Conservation (phyloP, 2,888 invertebrate species). For the Phania funesta region DNA sequence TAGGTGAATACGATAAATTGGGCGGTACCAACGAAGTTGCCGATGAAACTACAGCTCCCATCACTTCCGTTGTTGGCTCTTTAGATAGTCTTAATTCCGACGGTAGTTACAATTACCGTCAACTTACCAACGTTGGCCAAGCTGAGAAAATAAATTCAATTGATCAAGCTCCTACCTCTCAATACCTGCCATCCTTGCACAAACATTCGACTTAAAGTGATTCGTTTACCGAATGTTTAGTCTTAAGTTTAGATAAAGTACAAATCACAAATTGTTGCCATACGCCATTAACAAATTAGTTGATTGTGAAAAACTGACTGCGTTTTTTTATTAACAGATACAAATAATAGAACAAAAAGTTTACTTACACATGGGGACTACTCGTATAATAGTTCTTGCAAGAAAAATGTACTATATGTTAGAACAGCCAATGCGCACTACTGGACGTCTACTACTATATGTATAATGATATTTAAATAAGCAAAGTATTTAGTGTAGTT, state of each 20-base stretch:
- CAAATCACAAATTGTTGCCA: slow-evolving; percentile 27
- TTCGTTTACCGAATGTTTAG: slow-evolving; percentile 32
- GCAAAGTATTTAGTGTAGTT: too few relatives aligned
- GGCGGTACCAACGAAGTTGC: slow-evolving; percentile 76
- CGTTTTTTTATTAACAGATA: too few relatives aligned
- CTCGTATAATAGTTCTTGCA: too few relatives aligned
- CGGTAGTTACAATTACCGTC: slow-evolving; percentile 74
- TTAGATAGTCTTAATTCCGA: slow-evolving; percentile 70
- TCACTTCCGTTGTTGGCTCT: slow-evolving; percentile 76
- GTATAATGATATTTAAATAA: too few relatives aligned
- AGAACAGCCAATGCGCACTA: too few relatives aligned
- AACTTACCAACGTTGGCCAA: background rate
- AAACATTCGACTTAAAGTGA: slow-evolving; percentile 23
- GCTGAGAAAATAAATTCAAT: background rate
- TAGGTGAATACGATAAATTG: slow-evolving; percentile 77
- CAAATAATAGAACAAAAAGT: too few relatives aligned
- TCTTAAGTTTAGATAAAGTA: slow-evolving; percentile 34
- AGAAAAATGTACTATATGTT: too few relatives aligned
- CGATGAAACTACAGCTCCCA: slow-evolving; percentile 75
- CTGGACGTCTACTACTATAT: too few relatives aligned
- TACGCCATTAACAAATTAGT: slow-evolving; percentile 15
- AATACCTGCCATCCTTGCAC: slow-evolving; percentile 73
- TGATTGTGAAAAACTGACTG: too few relatives aligned
- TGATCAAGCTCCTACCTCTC: slow-evolving; percentile 69
- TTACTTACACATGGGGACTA: too few relatives aligned